Percentiles rank a stretch among this genome's conserved stretches.
phyloP scores from a whole-genome alignment of 2,113 vertebrate genomes.

The Myrmophylax atrothorax region DNA sequence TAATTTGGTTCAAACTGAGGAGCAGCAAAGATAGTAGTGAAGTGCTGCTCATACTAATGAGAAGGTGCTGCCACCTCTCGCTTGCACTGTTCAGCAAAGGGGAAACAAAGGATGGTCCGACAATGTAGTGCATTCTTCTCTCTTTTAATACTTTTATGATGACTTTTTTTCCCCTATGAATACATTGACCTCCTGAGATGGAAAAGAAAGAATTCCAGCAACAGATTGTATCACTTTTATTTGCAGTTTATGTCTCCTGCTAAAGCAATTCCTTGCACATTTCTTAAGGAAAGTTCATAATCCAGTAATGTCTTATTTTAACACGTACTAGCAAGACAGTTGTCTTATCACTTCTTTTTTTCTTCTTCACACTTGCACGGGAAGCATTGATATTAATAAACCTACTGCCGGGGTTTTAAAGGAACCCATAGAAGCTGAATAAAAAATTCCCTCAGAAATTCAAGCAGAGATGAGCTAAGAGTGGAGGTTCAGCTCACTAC shows the following conservation, averaged over 20 bases:
- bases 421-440: neutral
- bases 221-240: neutral
- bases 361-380: neutral
- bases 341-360: neutral
- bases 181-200: neutral
- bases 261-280: neutral
- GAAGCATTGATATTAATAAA: neutral
- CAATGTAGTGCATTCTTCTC: neutral
- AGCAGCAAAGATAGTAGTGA: neutral
- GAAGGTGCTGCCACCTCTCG: conserved; percentile 59
- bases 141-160: neutral
- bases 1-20: conserved; percentile 51
- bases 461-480: neutral
- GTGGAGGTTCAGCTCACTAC: neutral
- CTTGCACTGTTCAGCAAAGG: neutral
- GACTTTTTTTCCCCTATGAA: neutral
- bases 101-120: neutral
- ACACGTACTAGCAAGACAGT: neutral
- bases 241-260: neutral
- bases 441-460: neutral
- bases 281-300: neutral
- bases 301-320: neutral
- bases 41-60: neutral
- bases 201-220: neutral
- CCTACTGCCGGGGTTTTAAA: neutral